Evolutionary conservation across 2,797 vertebrate species (phyloP).

Genomic region (Sciurus vulgaris): DNA sequence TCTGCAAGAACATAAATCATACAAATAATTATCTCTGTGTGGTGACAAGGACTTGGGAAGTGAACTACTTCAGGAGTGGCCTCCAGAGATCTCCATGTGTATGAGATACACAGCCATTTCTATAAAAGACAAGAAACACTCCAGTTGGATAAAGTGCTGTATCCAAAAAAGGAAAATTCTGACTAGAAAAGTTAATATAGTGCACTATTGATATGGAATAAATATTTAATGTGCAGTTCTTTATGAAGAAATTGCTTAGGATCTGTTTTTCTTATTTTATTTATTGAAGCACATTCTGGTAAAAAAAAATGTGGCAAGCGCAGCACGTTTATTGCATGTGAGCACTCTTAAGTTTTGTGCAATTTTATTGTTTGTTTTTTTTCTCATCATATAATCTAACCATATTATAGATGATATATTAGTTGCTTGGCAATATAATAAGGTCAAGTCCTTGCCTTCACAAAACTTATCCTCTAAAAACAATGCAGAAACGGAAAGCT

Average conservation of each 20-base stretch:
- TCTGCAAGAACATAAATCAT: conserved; percentile 75
- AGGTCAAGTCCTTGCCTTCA: not conserved
- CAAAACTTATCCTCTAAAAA: not conserved
- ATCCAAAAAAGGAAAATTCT: conserved; percentile 50
- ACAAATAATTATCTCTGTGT: conserved; percentile 80
- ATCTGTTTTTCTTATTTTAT: not conserved
- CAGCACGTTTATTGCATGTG: not conserved
- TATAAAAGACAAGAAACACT: conserved; percentile 60
- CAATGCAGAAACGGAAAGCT: not conserved
- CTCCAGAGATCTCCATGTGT: conserved; percentile 70
- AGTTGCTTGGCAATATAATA: not conserved
- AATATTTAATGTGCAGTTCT: conserved; percentile 39
- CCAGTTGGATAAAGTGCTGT: not conserved
- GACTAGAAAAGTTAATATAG: conserved; percentile 31
- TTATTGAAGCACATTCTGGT: not conserved
- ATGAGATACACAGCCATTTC: conserved; percentile 31
- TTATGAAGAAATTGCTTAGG: not conserved
- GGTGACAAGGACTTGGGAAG: conserved; percentile 69
- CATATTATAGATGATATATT: not conserved
- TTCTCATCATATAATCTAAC: not conserved
- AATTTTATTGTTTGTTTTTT: not conserved
- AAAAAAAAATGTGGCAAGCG: not conserved
- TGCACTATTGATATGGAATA: not conserved
- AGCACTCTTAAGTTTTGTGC: not conserved
- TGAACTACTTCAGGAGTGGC: conserved; percentile 65